Percentiles rank a stretch among this genome's conserved stretches.
phyloP scores from a whole-genome alignment of 2,113 vertebrate species.

The Poicephalus gulielmi region DNA sequence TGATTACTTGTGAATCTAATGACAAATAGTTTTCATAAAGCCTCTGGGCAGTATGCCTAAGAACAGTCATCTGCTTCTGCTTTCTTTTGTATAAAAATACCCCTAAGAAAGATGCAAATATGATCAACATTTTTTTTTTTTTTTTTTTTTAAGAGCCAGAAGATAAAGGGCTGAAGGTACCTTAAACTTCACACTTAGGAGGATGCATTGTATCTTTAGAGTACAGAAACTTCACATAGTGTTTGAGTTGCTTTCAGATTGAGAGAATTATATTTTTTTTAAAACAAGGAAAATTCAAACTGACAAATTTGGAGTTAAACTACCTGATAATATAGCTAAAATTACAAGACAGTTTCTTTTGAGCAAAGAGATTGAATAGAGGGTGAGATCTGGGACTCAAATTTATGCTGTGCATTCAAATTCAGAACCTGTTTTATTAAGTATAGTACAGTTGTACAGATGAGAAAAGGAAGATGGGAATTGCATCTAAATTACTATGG shows the following conservation, averaged over 20 bases:
- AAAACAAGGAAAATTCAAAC: background rate
- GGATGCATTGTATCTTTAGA: background rate
- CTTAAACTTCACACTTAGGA: background rate
- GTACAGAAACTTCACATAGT: background rate
- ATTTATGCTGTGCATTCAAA: background rate
- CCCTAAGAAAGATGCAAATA: background rate
- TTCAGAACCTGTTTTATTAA: conserved; percentile 3
- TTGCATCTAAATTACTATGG: background rate
- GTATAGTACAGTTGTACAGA: background rate
- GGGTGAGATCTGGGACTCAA: background rate
- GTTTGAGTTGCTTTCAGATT: background rate
- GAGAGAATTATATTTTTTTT: background rate
- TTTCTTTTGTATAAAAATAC: background rate
- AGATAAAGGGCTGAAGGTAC: background rate
- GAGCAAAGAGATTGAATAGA: background rate
- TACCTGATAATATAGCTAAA: background rate
- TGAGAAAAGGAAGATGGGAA: background rate
- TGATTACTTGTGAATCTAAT: background rate
- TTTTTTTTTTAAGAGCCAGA: background rate
- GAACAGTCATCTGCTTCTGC: background rate
- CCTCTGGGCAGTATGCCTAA: background rate
- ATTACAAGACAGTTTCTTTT: background rate
- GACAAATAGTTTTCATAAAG: background rate
- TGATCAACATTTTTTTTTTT: background rate
- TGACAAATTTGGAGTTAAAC: background rate